Conservation (phyloP, 2,888 invertebrate genomes). For the Didymodactylos carnosus region DNA sequence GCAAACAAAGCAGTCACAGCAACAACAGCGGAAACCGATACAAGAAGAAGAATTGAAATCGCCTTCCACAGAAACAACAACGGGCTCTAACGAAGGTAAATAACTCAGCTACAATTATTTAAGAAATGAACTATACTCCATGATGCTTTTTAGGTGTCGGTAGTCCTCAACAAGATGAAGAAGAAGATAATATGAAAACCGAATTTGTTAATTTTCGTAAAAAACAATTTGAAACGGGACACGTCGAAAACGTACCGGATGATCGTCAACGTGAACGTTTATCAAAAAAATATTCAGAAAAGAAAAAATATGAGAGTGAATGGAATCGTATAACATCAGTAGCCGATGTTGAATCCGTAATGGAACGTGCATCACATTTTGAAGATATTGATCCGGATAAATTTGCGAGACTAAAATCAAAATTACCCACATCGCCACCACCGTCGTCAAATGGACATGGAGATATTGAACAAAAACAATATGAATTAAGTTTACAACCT, state of each 20-base stretch:
- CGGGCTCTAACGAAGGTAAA: no score
- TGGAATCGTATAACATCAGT: conserved; percentile 7
- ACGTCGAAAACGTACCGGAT: background rate
- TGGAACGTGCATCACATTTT: conserved; percentile 13
- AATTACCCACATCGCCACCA: background rate
- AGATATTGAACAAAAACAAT: no score
- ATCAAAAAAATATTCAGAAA: background rate
- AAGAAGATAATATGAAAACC: background rate
- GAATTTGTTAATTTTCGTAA: background rate
- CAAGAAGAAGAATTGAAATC: background rate
- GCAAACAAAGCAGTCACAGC: no score
- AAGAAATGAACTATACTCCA: no score
- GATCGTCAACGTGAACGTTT: background rate
- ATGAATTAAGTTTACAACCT: no score
- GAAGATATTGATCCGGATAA: conserved; percentile 13
- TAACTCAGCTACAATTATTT: no score
- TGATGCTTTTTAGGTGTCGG: no score
- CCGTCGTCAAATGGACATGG: background rate
- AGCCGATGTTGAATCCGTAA: conserved; percentile 9
- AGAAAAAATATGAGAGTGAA: conserved; percentile 6
- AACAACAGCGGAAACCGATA: background rate
- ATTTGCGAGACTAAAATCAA: conserved; percentile 2
- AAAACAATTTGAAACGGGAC: background rate
- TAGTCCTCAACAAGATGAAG: background rate
- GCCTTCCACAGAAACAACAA: background rate